Percentiles rank a stretch among this genome's conserved stretches.
Evolutionary conservation across 30 jellyfish, hydroid and myxozoan genomes (phyloP).

Genomic region (Cassiopea andromeda): DNA sequence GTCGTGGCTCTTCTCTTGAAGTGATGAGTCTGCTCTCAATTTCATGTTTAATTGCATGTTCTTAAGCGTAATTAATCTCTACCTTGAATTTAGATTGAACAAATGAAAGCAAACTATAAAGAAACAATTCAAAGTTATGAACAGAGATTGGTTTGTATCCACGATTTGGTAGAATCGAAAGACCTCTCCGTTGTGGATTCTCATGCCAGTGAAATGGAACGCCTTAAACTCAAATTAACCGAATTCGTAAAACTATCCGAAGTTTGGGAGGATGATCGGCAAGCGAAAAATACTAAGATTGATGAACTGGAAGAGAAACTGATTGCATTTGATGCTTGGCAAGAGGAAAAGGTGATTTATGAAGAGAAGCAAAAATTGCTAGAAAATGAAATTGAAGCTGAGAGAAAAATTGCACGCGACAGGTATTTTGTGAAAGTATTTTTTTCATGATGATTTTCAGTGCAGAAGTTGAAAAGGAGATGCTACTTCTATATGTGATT

Average conservation of each 20-base stretch:
- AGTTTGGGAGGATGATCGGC: constrained; percentile 53
- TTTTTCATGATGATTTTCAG: no score
- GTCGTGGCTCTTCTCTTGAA: no score
- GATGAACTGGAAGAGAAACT: constrained; percentile 66
- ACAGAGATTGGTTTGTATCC: constrained; percentile 30
- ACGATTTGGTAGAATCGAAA: constrained; percentile 42
- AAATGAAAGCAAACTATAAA: neutral
- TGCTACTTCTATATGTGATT: no score
- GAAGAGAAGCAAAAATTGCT: constrained; percentile 47
- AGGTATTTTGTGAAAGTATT: constrained; percentile 9
- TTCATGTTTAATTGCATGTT: no score
- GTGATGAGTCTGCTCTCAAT: no score
- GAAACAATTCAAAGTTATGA: constrained; percentile 31
- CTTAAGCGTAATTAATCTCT: neutral
- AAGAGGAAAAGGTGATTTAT: constrained; percentile 40
- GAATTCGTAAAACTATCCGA: constrained; percentile 75
- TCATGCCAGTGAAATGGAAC: constrained; percentile 61
- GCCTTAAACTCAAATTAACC: constrained; percentile 42
- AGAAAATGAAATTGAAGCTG: constrained; percentile 53
- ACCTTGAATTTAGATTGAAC: constrained; percentile 20
- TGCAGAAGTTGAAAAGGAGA: no score
- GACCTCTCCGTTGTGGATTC: constrained; percentile 68
- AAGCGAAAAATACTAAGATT: constrained; percentile 41
- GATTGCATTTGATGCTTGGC: constrained; percentile 53
- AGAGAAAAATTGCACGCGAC: constrained; percentile 11